Evolutionary conservation across 2,888 invertebrate genomes (phyloP), one percentile per base, ranked within the genome.

Genomic region (Petrolisthes manimaculis): DNA sequence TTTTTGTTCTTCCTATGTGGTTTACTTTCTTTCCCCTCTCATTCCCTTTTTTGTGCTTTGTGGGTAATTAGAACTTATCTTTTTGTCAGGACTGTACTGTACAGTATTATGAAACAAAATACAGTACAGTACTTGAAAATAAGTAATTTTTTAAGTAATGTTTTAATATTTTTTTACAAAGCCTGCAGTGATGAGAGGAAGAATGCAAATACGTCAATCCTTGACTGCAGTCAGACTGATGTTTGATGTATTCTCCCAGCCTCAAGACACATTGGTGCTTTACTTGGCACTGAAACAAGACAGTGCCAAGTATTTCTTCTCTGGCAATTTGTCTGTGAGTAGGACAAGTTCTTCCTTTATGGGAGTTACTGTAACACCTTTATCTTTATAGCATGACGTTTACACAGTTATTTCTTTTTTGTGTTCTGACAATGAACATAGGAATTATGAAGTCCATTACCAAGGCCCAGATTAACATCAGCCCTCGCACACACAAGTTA

Each of bases 161-260:
- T 5, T 18, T 21, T 53, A 21, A 54, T 53, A 56, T 8, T 37
- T 55, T 54, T 4, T 54, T 12, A 9, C 51, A n/a, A 67, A 85
- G 85, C 53, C 78, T 21, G 54, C 79, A 18, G 53, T 61, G 37
- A 56, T 86, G 24, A 53, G 81, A 12, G 86, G 86, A 12, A 69
- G 56, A 18, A 61, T 88, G 14, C 14, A 75, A 6, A 61, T 56
- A 5, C 67, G 51, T n/a, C 84, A 67, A 74, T 24, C 80, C 3
- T 81, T 81, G 8, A n/a, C 74, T 18, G 53, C 71, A 37, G 21
- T 81, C 4, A 24, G 12, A 0, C 8, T 84, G 6, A 14, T 88
- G 21, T 55, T 88, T 5, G 88, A 88, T 67, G 54, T 88, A 9
- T 88, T 88, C 77, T 61, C 84, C 12, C n/a, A 9, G 12, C n/a